Conservation (phyloP, 2,888 invertebrate species). For the Baronia brevicornis region DNA sequence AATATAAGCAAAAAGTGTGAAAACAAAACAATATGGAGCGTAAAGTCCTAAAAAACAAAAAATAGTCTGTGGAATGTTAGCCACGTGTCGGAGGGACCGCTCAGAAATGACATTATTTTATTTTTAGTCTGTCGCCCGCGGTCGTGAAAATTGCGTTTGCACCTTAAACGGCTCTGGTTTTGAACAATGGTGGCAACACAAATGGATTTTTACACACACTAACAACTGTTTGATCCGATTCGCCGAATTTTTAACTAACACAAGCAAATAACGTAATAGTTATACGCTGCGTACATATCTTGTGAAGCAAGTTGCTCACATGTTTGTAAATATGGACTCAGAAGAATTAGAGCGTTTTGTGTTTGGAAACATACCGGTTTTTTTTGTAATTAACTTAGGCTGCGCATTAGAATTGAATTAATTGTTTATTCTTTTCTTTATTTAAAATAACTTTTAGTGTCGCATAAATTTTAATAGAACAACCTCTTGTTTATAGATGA, state of each 20-base stretch:
- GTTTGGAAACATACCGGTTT: conserved; percentile 3
- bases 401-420: no score
- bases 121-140: conserved; percentile 13
- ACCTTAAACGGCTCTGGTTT: conserved; percentile 6
- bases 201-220: conserved; percentile 7
- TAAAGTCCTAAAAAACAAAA: conserved; percentile 6
- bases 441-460: no score
- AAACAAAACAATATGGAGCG: background rate
- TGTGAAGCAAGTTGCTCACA: background rate
- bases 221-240: no score
- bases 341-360: conserved; percentile 7
- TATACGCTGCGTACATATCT: no score
- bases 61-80: conserved; percentile 4
- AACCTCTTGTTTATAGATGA: no score
- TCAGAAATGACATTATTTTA: conserved; percentile 13
- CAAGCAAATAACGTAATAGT: no score
- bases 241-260: no score
- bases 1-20: background rate
- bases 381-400: conserved; percentile 2
- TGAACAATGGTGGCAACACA: conserved; percentile 8
- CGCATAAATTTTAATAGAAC: no score
- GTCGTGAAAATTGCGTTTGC: conserved; percentile 6
- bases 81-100: conserved; percentile 10
- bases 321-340: conserved; percentile 8
- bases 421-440: no score